phyloP scores from a whole-genome alignment of 2,113 vertebrate species.

The Rynchops niger region DNA sequence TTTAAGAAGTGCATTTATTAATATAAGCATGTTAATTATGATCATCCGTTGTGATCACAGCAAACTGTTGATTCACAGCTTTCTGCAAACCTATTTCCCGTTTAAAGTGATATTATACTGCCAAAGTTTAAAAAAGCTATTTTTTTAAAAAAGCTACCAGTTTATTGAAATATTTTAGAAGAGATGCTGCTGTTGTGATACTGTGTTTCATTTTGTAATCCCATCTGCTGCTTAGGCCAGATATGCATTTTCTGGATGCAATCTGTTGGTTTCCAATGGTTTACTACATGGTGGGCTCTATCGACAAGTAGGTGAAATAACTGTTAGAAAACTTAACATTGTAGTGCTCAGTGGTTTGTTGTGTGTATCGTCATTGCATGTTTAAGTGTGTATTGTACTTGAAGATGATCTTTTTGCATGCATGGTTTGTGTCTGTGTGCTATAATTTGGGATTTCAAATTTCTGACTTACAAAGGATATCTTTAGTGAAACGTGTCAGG shows the following conservation, averaged over 20 bases:
- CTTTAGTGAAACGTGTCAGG: not conserved
- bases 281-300: slow-evolving; percentile 97
- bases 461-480: not conserved
- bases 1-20: slow-evolving; percentile 44
- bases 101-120: not conserved
- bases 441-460: not conserved
- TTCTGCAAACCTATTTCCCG: not conserved
- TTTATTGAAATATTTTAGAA: slow-evolving; percentile 51
- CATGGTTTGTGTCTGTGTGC: not conserved
- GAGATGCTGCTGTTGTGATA: slow-evolving; percentile 71
- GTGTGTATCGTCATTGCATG: slow-evolving; percentile 71
- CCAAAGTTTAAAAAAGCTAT: not conserved
- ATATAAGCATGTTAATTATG: not conserved
- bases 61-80: not conserved
- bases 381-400: not conserved
- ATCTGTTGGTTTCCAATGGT: slow-evolving; percentile 99
- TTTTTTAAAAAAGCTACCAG: slow-evolving; percentile 12
- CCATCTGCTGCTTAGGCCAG: slow-evolving; percentile 86
- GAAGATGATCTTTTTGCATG: slow-evolving; percentile 60
- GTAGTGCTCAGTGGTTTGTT: slow-evolving; percentile 69
- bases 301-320: slow-evolving; percentile 93
- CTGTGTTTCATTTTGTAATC: slow-evolving; percentile 81
- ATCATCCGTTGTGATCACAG: not conserved
- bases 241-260: slow-evolving; percentile 98
- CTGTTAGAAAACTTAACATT: slow-evolving; percentile 62